Evolutionary conservation across 2,113 vertebrate genomes (phyloP), one percentile per base, ranked within the genome.

Genomic region (Pantherophis guttatus): DNA sequence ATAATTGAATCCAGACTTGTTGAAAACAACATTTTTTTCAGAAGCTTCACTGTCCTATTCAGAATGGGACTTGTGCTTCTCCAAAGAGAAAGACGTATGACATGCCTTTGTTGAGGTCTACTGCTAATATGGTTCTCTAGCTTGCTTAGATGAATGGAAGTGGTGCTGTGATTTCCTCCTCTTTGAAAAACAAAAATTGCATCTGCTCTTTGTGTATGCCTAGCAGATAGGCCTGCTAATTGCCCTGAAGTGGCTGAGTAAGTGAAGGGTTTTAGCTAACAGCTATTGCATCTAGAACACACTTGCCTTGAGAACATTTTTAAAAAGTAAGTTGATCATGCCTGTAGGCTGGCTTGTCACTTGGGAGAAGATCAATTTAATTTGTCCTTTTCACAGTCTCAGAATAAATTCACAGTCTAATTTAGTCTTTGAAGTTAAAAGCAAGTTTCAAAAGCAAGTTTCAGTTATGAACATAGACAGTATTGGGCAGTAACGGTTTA

Each of bases 221-320:
- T 88, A 90, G 55, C 90, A 94, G 52, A 93, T 95, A 39, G 90
- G 91, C 95, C 95, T 96, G 94, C 54, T 86, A 96, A 89, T 23
- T 5, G 17, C 55, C n/a, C 0, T 65, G 90, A 87, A 19, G 50
- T 94, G 93, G 93, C 65, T 93, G 88, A 81, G 90, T 92, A 91
- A 7, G 5, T 87, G 92, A 92, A 58, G 70, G 81, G 5, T 55
- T 81, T 29, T 21, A 91, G 94, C 39, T 0, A 88, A 24, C 70
- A 93, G 44, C 92, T 93, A 33, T 86, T 90, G 24, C 13, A 90
- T 92, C 92, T 91, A 11, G 86, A 5, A 8, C 89, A 89, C 59
- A 0, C 2, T 13, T 33, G 86, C 48, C 54, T 55, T 89, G 86
- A 81, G 54, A 54, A 86, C 86, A 44, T 0, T 81, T 33, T 90